Conservation (phyloP, 2,888 invertebrate genomes). For the Yponomeuta plumbellus region DNA sequence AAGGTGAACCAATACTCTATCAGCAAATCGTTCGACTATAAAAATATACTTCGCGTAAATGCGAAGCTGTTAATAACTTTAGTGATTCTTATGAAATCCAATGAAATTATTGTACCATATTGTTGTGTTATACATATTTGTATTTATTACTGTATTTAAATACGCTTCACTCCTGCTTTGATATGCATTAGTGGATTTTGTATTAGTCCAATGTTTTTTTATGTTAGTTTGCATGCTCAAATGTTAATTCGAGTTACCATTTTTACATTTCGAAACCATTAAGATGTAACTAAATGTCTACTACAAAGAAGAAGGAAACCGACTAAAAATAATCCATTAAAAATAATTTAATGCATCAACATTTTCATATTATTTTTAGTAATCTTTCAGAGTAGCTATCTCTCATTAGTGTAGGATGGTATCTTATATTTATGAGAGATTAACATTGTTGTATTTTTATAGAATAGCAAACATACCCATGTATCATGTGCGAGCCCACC, state of each 20-base stretch:
- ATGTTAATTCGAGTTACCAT: conserved; percentile 8
- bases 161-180: neutral
- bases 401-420: conserved; percentile 2
- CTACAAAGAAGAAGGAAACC: neutral
- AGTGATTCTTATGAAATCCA: conserved; percentile 5
- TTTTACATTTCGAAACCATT: neutral
- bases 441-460: neutral
- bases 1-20: neutral
- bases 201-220: conserved; percentile 2
- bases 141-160: conserved; percentile 13
- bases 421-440: neutral
- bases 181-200: conserved; percentile 11
- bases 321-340: neutral
- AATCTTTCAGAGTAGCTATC: neutral
- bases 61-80: neutral
- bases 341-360: neutral
- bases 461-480: neutral
- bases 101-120: conserved; percentile 13
- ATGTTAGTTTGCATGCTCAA: conserved; percentile 13
- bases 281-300: neutral
- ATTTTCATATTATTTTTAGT: neutral
- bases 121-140: conserved; percentile 8
- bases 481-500: neutral
- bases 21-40: neutral
- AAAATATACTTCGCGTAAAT: neutral